phyloP scores from a whole-genome alignment of 2,888 invertebrate genomes.

The Synanthedon myopaeformis region DNA sequence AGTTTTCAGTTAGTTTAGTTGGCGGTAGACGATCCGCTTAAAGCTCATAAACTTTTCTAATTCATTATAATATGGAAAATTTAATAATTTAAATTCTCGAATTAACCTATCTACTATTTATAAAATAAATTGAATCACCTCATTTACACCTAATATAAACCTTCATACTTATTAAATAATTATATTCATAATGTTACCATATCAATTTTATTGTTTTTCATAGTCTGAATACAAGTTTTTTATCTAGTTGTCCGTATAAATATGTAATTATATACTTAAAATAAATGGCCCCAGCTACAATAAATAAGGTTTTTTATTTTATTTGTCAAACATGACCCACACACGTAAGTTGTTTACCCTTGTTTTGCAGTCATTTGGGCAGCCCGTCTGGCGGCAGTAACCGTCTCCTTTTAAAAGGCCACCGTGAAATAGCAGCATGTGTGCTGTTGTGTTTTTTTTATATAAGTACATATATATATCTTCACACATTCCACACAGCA shows the following conservation, averaged over 20 bases:
- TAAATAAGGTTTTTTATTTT: slow-evolving; percentile 22
- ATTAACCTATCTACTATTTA: slow-evolving; percentile 4
- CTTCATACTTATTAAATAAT: slow-evolving; percentile 40
- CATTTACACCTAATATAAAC: slow-evolving; percentile 27
- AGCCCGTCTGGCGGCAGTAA: too few species aligned
- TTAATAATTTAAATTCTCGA: slow-evolving; percentile 1
- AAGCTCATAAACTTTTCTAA: slow-evolving; percentile 1
- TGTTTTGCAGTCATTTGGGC: too few species aligned
- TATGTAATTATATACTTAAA: slow-evolving; percentile 37
- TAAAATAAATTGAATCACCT: slow-evolving; percentile 11
- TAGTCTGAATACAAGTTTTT: slow-evolving; percentile 55
- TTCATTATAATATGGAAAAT: slow-evolving; percentile 4
- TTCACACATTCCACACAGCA: too few species aligned
- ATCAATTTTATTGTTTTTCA: slow-evolving; percentile 56
- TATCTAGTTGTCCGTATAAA: slow-evolving; percentile 55
- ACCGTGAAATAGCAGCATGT: too few species aligned
- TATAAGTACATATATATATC: too few species aligned
- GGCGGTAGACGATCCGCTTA: too few species aligned
- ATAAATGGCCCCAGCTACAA: slow-evolving; percentile 56
- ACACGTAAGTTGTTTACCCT: too few species aligned
- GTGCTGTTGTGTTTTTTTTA: too few species aligned
- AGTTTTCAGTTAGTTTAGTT: too few species aligned
- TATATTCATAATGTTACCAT: slow-evolving; percentile 64
- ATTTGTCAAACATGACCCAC: neutral
- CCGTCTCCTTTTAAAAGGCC: too few species aligned